These are phyloP conservation scores for Abscondita cerata DNA, from an alignment of 2,888 invertebrate genomes.

Conservation along the genomic window DNA sequence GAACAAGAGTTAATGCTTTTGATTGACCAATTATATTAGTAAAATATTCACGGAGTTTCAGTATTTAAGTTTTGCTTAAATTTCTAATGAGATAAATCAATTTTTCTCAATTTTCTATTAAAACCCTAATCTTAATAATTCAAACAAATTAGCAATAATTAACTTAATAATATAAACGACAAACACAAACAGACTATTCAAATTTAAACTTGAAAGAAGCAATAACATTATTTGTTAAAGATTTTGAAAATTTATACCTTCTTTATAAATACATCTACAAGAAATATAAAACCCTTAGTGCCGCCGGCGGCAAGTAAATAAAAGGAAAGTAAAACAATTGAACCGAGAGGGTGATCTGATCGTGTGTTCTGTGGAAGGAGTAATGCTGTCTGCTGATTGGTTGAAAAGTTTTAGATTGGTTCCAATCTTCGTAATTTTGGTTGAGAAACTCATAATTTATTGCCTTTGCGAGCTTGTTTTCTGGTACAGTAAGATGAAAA, in stretches of 20 bases:
- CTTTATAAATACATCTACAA: constrained; percentile 21
- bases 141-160: neutral
- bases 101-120: neutral
- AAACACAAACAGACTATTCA: constrained; percentile 1
- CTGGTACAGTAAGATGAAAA: constrained; percentile 38
- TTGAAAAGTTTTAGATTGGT: constrained; percentile 57
- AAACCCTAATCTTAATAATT: neutral
- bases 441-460: constrained; percentile 57
- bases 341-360: constrained; percentile 45
- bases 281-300: constrained; percentile 39
- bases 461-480: constrained; percentile 49
- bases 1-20: no score
- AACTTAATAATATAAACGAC: neutral
- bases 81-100: no score
- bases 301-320: constrained; percentile 47
- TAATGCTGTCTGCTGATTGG: constrained; percentile 55
- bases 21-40: no score
- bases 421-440: constrained; percentile 58
- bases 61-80: no score
- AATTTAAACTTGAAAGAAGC: constrained; percentile 10
- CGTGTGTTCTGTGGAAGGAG: constrained; percentile 42
- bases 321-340: constrained; percentile 52
- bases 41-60: no score
- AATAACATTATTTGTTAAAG: constrained; percentile 14
- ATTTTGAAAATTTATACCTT: neutral